phyloP scores from a whole-genome alignment of 92 coral and sea anemone species.

The Desmophyllum pertusum region DNA sequence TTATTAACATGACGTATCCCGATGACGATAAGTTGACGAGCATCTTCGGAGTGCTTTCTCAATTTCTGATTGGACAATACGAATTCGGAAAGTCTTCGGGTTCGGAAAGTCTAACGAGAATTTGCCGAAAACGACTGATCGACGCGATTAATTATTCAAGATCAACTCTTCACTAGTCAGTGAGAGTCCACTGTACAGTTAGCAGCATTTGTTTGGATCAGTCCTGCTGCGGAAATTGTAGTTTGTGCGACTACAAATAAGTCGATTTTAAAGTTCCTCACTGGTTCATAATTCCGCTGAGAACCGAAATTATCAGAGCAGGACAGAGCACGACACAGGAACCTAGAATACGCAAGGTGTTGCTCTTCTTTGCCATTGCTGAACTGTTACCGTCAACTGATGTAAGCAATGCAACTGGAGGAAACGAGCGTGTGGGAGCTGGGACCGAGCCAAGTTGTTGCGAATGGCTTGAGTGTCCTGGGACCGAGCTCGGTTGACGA shows the following conservation, averaged over 20 bases:
- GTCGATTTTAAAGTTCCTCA: background rate
- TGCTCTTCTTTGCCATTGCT: slow-evolving; percentile 14
- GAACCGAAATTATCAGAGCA: background rate
- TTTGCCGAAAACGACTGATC: background rate
- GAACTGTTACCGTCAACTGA: background rate
- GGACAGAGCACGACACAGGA: background rate
- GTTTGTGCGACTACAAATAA: background rate
- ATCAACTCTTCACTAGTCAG: background rate
- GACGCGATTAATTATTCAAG: too few species aligned
- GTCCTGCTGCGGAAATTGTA: background rate
- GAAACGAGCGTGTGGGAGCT: background rate
- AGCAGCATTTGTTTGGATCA: background rate
- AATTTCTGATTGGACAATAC: too few species aligned
- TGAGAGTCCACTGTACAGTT: background rate
- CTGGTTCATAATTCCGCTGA: background rate
- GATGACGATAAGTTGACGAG: too few species aligned
- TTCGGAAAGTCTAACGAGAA: too few species aligned
- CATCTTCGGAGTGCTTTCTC: too few species aligned
- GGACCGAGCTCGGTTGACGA: background rate
- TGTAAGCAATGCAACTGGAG: background rate
- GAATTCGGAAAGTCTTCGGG: too few species aligned
- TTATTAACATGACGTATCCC: too few species aligned
- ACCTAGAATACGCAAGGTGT: background rate
- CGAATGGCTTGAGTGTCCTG: background rate
- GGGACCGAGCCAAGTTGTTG: background rate